phyloP scores from a whole-genome alignment of 2,888 invertebrate species.

The Melanostoma mellinum region DNA sequence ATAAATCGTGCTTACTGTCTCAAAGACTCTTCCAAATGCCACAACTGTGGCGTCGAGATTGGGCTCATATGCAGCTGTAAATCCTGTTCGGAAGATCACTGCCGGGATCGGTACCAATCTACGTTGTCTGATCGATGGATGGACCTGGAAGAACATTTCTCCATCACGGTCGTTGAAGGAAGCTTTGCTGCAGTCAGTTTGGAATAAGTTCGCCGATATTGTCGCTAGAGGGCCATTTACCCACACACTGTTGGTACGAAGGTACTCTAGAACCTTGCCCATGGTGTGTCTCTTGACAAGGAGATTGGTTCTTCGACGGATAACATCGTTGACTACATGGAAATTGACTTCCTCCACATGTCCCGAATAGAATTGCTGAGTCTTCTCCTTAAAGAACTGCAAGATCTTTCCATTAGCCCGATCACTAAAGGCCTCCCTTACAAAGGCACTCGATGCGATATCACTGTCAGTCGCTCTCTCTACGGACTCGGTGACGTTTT shows the following conservation, averaged over 20 bases:
- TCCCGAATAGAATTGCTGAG: constrained; percentile 93
- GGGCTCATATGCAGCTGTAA: constrained; percentile 93
- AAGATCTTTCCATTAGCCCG: constrained; percentile 90
- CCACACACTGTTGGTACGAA: constrained; percentile 88
- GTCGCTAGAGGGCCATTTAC: constrained; percentile 91
- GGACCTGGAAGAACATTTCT: constrained; percentile 93
- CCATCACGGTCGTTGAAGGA: constrained; percentile 91
- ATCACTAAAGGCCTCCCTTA: constrained; percentile 92
- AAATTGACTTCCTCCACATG: constrained; percentile 93
- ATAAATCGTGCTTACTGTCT: constrained; percentile 90
- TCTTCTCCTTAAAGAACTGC: constrained; percentile 93
- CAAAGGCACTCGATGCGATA: constrained; percentile 90
- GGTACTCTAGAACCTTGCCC: constrained; percentile 89
- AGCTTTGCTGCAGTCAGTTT: constrained; percentile 90
- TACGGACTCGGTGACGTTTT: constrained; percentile 92
- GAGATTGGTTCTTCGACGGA: constrained; percentile 91
- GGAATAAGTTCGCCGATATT: constrained; percentile 91
- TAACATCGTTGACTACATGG: constrained; percentile 90
- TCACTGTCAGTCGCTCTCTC: constrained; percentile 87
- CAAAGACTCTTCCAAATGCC: constrained; percentile 88
- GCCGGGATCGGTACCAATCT: constrained; percentile 93
- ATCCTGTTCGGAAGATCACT: constrained; percentile 89
- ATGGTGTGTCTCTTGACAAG: constrained; percentile 90
- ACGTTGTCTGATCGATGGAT: constrained; percentile 90
- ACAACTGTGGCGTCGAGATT: constrained; percentile 92